Conservation (phyloP, 2,113 vertebrate genomes). For the Acanthochromis polyacanthus region DNA sequence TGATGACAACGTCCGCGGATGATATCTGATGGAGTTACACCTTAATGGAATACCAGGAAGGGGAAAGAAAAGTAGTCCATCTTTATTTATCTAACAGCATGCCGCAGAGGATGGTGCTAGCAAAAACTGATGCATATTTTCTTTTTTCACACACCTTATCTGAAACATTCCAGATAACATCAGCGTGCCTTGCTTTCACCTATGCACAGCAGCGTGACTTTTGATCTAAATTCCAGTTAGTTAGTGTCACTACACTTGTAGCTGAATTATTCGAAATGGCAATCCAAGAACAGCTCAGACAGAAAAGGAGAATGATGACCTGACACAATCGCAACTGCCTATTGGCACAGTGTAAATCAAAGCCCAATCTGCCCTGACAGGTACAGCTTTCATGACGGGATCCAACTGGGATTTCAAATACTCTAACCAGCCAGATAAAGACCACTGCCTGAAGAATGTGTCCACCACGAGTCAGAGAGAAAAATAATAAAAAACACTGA, state of each 20-base stretch:
- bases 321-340: constrained; percentile 70
- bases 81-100: constrained; percentile 14
- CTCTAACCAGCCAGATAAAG: constrained; percentile 80
- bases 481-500: constrained; percentile 59
- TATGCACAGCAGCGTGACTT: constrained; percentile 9
- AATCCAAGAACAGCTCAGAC: constrained; percentile 67
- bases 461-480: constrained; percentile 59
- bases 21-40: constrained; percentile 34
- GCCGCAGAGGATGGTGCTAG: constrained; percentile 1
- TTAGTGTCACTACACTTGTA: constrained; percentile 54
- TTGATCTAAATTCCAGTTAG: constrained; percentile 40
- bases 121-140: constrained; percentile 22
- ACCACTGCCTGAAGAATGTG: constrained; percentile 70
- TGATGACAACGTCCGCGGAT: constrained; percentile 39
- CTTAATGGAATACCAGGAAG: constrained; percentile 16
- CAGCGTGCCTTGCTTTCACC: constrained; percentile 27
- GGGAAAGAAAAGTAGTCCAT: constrained; percentile 31
- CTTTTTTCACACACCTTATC: constrained; percentile 30
- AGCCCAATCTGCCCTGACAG: constrained; percentile 82
- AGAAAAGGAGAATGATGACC: constrained; percentile 79
- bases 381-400: constrained; percentile 75
- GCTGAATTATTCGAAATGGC: constrained; percentile 71
- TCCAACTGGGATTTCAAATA: constrained; percentile 82
- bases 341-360: constrained; percentile 80
- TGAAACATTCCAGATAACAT: constrained; percentile 43